phyloP scores from a whole-genome alignment of 2,113 vertebrate species.

The Trogon surrucura region DNA sequence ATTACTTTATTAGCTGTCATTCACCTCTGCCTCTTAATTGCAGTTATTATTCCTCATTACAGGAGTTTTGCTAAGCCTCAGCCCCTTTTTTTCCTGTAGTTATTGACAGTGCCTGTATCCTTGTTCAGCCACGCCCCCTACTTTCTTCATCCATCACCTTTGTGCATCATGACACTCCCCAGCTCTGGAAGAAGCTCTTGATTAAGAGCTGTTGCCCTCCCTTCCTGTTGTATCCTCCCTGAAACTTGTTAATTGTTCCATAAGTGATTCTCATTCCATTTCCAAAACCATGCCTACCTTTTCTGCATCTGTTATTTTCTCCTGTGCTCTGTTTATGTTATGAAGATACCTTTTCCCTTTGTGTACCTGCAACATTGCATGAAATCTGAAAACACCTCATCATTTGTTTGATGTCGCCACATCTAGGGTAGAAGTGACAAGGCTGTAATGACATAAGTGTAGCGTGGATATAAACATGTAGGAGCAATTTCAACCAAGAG shows the following conservation, averaged over 20 bases:
- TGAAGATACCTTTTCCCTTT: background rate
- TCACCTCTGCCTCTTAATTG: background rate
- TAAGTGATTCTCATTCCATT: background rate
- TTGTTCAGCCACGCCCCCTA: background rate
- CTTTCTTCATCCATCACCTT: background rate
- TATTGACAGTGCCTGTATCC: background rate
- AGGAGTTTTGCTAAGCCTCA: background rate
- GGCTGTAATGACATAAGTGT: background rate
- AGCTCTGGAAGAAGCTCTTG: background rate
- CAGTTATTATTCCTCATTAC: background rate
- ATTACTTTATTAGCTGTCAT: background rate
- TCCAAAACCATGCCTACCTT: background rate
- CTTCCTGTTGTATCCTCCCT: conserved; percentile 8
- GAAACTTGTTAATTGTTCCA: background rate
- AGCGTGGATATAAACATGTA: background rate
- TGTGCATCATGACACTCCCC: background rate
- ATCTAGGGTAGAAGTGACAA: background rate
- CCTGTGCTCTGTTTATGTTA: background rate
- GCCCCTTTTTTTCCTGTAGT: background rate
- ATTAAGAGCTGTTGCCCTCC: background rate
- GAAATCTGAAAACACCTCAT: background rate
- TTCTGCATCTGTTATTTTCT: background rate
- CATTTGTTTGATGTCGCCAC: background rate
- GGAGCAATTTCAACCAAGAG: background rate
- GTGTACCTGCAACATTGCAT: background rate